Base-by-base conservation (phyloP, 2,888 invertebrate species). In the Diadromus collaris region DNA sequence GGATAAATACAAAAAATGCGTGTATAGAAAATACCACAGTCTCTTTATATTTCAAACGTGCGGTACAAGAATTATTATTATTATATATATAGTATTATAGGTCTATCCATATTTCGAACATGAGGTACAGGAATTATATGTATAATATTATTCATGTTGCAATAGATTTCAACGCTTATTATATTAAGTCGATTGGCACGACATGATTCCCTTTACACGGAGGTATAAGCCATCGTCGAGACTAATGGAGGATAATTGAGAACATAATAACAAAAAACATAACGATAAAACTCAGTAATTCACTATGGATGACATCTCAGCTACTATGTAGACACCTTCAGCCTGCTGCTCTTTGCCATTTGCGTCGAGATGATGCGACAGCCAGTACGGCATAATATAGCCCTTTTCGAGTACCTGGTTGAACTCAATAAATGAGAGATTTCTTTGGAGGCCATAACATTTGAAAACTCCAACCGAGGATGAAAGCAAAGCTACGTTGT, bases 401-500 rank as follows among this genome's bases (percentile, higher is more conserved):
- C 38, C 32, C 63, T 63, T 63, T 29, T 21, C 34, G 4, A 41
- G 38, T 41, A 63, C 63, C 21, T 63, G 41, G 24, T 21, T 44
- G 38, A 63, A 38, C 29, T 63, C 24, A 44, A 63, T 44, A 13
- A 21, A 24, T 24, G n/a, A 19, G 63, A 63, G 63, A 6, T 34
- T 44, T 38, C 13, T 29, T 21, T n/a, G 19, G 19, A 63, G 44
- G 0, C 9, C 10, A 34, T 9, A 21, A 21, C 63, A 63, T 24
- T 63, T 63, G 63, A 41, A 63, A 44, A 41, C 19, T 7, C 16
- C 34, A 63, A 63, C 63, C 13, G 63, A 63, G 24, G 63, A 34
- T 32, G 63, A 63, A 41, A 34, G 63, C 10, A 63, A 41, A n/a
- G 63, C 63, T 63, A 63, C 63, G 24, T 63, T 44, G 63, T 63